Evolutionary conservation across 2,797 vertebrate species (phyloP), one percentile per base, ranked within the genome.

Genomic region (Myotis daubentonii): DNA sequence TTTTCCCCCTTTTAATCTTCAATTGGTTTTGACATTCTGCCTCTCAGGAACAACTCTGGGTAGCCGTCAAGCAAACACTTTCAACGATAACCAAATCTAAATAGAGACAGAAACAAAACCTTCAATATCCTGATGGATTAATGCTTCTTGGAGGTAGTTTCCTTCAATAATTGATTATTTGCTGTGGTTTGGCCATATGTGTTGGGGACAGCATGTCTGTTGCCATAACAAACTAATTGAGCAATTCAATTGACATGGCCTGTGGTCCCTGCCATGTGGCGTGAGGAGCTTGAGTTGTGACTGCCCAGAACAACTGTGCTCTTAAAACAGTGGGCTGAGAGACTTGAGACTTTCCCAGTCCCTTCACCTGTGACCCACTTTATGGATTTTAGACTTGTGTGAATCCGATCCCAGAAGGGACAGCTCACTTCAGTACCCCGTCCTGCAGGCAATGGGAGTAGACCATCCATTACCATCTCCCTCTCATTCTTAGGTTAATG

Each of bases 141-240:
- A 92, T 95, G 94, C 86, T 97, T 95, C 93, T 97, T 96, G 62
- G 81, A 97, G 96, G 93, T 68, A 72, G 53, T 85, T 93, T 97
- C 94, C 95, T 97, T 98, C 91, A 98, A 97, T 98, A 98, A 98
- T 98, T 98, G 79, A 98, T 98, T 97, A 95, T 97, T 97, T 98
- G 93, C 84, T 95, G 90, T 96, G 96, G 83, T 93, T 97, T 96
- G 97, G 93, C 94, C 96, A 95, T 96, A 97, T 97, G 96, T n/a
- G 6, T 76, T 94, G 44, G 78, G 91, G 94, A 95, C 94, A 87
- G 75, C 92, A 72, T 96, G 95, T 97, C 97, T 98, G 97, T 98
- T 98, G 94, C 97, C 96, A 97, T 94, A 98, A 98, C 96, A 98
- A 98, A 95, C 97, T 98, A 98, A 98, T 97, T 96, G 97, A 98